Evolutionary conservation across 2,888 invertebrate genomes (phyloP).

Genomic region (Pilophorus perplexus): DNA sequence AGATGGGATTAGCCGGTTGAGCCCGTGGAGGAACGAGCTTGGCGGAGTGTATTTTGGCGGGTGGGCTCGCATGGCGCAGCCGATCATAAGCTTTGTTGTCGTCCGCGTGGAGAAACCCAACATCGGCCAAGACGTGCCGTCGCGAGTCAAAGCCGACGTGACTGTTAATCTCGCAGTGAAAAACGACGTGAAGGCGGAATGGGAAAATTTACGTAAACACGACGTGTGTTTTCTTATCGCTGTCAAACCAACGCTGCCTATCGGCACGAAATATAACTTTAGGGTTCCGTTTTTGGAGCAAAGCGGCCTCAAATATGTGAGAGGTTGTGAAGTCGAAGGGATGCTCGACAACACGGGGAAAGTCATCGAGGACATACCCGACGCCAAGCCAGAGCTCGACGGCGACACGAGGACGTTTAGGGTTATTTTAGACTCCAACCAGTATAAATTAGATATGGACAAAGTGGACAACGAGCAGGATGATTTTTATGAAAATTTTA

Average conservation of each 20-base stretch:
- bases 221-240: slow-evolving; percentile 97
- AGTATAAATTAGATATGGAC: slow-evolving; percentile 91
- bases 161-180: slow-evolving; percentile 88
- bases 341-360: slow-evolving; percentile 93
- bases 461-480: slow-evolving; percentile 60
- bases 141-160: slow-evolving; percentile 92
- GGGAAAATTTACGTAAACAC: slow-evolving; percentile 94
- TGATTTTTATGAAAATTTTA: slow-evolving; percentile 90
- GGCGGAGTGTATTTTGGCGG: slow-evolving; percentile 87
- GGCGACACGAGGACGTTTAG: slow-evolving; percentile 90
- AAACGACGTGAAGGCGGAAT: slow-evolving; percentile 89
- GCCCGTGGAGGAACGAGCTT: slow-evolving; percentile 93
- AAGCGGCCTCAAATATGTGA: slow-evolving; percentile 84
- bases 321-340: slow-evolving; percentile 98
- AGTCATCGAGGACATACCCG: slow-evolving; percentile 94
- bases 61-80: slow-evolving; percentile 98
- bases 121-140: slow-evolving; percentile 90
- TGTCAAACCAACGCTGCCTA: slow-evolving; percentile 77
- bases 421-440: slow-evolving; percentile 94
- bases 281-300: slow-evolving; percentile 85
- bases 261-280: slow-evolving; percentile 82
- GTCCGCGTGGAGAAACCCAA: slow-evolving; percentile 92
- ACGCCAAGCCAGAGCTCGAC: slow-evolving; percentile 71
- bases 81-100: slow-evolving; percentile 86
- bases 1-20: slow-evolving; percentile 89